Conservation (phyloP, 2,888 invertebrate genomes). For the Lycaena phlaeas region DNA sequence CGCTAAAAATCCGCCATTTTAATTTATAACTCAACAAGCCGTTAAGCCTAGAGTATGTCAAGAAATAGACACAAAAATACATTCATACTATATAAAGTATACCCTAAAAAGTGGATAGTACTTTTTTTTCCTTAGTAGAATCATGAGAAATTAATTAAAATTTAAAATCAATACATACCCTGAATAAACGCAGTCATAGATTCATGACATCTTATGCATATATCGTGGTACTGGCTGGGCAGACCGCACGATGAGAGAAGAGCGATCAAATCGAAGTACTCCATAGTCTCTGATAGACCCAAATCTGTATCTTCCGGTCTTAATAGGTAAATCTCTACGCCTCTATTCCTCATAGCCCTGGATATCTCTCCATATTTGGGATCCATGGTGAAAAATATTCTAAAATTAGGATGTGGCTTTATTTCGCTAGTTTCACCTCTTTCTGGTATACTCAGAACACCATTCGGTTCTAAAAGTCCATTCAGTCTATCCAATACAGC, state of each 20-base stretch:
- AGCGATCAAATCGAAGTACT: constrained; percentile 55
- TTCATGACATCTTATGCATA: constrained; percentile 51
- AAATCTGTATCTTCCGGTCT: constrained; percentile 41
- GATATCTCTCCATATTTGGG: constrained; percentile 97
- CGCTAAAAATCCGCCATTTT: too few species aligned
- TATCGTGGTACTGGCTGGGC: constrained; percentile 41
- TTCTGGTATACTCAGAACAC: constrained; percentile 91
- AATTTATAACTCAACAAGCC: too few species aligned
- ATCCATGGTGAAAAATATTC: constrained; percentile 95
- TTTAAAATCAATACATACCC: constrained; percentile 49
- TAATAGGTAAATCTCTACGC: constrained; percentile 85
- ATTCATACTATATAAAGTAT: too few species aligned
- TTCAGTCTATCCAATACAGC: constrained; percentile 98
- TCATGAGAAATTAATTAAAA: neutral
- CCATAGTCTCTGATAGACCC: constrained; percentile 42
- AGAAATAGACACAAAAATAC: too few species aligned
- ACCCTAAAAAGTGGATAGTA: too few species aligned
- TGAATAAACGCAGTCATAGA: constrained; percentile 52
- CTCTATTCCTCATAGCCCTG: constrained; percentile 98
- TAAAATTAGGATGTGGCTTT: constrained; percentile 90
- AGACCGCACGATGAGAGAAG: constrained; percentile 54
- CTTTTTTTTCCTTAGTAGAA: too few species aligned
- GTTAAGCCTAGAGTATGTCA: too few species aligned
- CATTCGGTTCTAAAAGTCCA: constrained; percentile 93
- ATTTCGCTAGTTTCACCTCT: constrained; percentile 88